These are phyloP conservation scores for Nyleta sp. DNA, from an alignment of 2,888 invertebrate species.

Conservation along the genomic window DNA sequence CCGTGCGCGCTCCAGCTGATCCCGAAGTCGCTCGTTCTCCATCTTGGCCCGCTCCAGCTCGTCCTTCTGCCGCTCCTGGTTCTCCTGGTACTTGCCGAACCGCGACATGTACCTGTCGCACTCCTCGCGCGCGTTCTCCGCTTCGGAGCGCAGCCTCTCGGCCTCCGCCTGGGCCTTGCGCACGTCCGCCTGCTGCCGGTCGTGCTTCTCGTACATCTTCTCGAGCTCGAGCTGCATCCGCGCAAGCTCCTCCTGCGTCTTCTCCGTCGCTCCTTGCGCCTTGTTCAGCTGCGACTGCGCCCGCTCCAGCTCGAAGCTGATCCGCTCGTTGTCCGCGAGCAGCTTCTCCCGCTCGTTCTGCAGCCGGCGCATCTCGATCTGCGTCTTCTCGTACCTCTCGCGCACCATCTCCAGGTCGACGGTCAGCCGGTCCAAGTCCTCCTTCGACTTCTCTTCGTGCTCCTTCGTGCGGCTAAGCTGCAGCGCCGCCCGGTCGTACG, in stretches of 20 bases:
- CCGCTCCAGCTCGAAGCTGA: conserved; percentile 93
- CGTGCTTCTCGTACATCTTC: conserved; percentile 95
- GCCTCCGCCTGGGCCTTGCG: conserved; percentile 91
- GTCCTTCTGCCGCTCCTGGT: conserved; percentile 87
- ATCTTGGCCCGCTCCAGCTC: conserved; percentile 90
- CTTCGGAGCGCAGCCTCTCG: conserved; percentile 87
- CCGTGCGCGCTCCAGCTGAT: conserved; percentile 89
- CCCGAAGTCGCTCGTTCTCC: conserved; percentile 91
- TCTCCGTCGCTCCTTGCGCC: conserved; percentile 92
- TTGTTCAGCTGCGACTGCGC: conserved; percentile 94
- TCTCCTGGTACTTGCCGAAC: conserved; percentile 90
- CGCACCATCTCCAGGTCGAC: conserved; percentile 94
- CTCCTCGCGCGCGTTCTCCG: conserved; percentile 91
- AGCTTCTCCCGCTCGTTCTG: conserved; percentile 94
- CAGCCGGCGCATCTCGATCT: conserved; percentile 91
- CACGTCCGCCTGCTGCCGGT: conserved; percentile 91
- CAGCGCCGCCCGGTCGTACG: conserved; percentile 93
- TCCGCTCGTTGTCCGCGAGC: conserved; percentile 91
- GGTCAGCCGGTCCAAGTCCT: conserved; percentile 89
- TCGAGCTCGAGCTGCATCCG: conserved; percentile 94
- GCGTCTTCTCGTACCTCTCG: conserved; percentile 94
- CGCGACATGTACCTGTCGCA: conserved; percentile 88
- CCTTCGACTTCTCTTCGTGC: conserved; percentile 95
- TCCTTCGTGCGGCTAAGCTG: conserved; percentile 94
- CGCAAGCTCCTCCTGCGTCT: conserved; percentile 94